Evolutionary conservation across 2,797 vertebrate genomes (phyloP), one percentile per base, ranked within the genome.

Genomic region (Microctenopoma steveboyesi): DNA sequence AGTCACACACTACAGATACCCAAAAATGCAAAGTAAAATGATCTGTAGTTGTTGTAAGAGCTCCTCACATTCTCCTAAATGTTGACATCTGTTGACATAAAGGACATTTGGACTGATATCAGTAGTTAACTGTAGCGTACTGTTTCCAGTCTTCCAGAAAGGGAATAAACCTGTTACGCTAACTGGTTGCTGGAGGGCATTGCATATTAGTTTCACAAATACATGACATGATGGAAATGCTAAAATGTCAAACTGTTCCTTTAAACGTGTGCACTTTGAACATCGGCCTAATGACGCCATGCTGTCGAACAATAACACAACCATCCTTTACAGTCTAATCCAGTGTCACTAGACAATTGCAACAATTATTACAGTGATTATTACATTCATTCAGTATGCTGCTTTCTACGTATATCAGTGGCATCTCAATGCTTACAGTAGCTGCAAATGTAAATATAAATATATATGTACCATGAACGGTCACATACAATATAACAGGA

Each of bases 41-140:
- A 63, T 59, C 33, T 55, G 53, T 30, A 54, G 45, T 76, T 70
- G 52, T 40, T 82, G 33, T 69, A 60, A 75, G 63, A 64, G 69
- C 67, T 78, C 68, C 37, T 33, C 52, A 45, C 4, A 3, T 53
- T 72, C 52, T 74, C 16, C 48, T 72, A 64, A 53, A 16, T 18
- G 74, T 87, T 87, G 69, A 86, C 84, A 82, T 89, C 72, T 75
- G 22, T 22, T 22, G 71, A 85, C 33, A 45, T 35, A 69, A 88
- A 80, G 82, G 81, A 76, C 54, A 83, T 88, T 74, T 71, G 47
- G 40, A 55, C 39, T 59, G 18, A 50, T 16, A 45, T 80, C 65
- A 78, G 77, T 73, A 81, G 71, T 62, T 75, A 57, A 54, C 59
- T 42, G 43, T 33, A 54, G 50, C 12, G 49, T 49, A 61, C 53